Evolutionary conservation across 2,113 vertebrate species (phyloP).

Genomic region (Ceuthmochares aereus): DNA sequence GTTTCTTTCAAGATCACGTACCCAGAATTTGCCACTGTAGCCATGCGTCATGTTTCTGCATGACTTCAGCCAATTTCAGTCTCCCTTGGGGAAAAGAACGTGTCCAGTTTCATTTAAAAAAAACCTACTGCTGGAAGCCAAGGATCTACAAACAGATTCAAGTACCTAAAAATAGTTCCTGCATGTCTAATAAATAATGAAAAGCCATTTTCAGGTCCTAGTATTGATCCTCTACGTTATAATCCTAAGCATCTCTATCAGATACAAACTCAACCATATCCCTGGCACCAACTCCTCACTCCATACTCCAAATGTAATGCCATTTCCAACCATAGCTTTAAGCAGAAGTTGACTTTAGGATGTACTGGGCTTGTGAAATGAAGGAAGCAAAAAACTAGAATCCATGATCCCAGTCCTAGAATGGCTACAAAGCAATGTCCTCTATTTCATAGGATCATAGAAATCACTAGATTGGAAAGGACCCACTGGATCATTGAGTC

Average conservation of each 20-base stretch:
- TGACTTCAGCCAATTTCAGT: background rate
- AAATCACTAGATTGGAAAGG: too few relatives aligned
- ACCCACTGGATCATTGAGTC: too few relatives aligned
- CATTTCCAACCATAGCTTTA: background rate
- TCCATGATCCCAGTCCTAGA: background rate
- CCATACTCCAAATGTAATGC: background rate
- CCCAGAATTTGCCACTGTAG: background rate
- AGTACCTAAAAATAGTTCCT: background rate
- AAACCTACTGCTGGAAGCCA: background rate
- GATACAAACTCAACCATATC: background rate
- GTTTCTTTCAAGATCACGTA: background rate
- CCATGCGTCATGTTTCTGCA: conserved; percentile 11
- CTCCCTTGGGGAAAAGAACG: background rate
- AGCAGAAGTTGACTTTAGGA: background rate
- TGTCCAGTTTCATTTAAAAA: conserved; percentile 2
- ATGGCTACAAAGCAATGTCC: background rate
- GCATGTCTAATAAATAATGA: background rate
- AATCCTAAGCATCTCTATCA: background rate
- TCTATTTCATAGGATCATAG: too few relatives aligned
- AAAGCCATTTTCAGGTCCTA: background rate
- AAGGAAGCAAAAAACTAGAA: background rate
- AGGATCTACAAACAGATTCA: background rate
- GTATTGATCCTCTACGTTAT: background rate
- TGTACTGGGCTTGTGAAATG: background rate
- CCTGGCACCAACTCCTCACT: background rate